These are phyloP conservation scores for Hyaena hyaena DNA, from an alignment of 2,113 vertebrate genomes.

Conservation along the genomic window DNA sequence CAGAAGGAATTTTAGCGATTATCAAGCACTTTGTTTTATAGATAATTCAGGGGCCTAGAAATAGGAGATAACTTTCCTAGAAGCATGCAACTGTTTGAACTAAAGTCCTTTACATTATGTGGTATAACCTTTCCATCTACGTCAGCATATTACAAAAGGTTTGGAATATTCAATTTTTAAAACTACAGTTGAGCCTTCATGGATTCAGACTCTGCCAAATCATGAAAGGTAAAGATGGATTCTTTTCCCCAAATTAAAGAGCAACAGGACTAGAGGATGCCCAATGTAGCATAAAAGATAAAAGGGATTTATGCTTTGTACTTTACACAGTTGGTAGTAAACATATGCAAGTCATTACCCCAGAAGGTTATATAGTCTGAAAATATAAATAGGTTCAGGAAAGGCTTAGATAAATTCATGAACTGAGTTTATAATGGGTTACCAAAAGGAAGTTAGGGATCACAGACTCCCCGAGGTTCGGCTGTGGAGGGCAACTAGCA, in stretches of 20 bases:
- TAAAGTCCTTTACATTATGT: neutral
- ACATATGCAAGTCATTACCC: conserved; percentile 81
- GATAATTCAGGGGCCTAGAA: neutral
- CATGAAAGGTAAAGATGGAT: conserved; percentile 56
- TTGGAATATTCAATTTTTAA: neutral
- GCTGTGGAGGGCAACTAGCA: conserved; percentile 68
- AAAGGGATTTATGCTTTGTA: conserved; percentile 78
- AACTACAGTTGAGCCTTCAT: neutral
- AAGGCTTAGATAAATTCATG: conserved; percentile 78
- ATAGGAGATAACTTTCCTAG: neutral
- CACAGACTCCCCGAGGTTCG: conserved; percentile 67
- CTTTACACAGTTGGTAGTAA: conserved; percentile 78
- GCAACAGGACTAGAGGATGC: conserved; percentile 36
- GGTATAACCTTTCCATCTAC: neutral
- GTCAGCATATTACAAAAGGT: neutral
- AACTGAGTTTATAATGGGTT: conserved; percentile 76
- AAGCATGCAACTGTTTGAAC: neutral
- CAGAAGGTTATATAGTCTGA: conserved; percentile 71
- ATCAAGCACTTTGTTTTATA: neutral
- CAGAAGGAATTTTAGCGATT: neutral
- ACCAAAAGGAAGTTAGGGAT: conserved; percentile 75
- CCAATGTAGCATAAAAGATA: conserved; percentile 66
- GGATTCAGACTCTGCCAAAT: conserved; percentile 23
- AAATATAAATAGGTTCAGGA: conserved; percentile 81
- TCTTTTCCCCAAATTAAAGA: conserved; percentile 66